Evolutionary conservation across 2,797 vertebrate genomes (phyloP), one percentile per base, ranked within the genome.

Genomic region (Echeneis naucrates): DNA sequence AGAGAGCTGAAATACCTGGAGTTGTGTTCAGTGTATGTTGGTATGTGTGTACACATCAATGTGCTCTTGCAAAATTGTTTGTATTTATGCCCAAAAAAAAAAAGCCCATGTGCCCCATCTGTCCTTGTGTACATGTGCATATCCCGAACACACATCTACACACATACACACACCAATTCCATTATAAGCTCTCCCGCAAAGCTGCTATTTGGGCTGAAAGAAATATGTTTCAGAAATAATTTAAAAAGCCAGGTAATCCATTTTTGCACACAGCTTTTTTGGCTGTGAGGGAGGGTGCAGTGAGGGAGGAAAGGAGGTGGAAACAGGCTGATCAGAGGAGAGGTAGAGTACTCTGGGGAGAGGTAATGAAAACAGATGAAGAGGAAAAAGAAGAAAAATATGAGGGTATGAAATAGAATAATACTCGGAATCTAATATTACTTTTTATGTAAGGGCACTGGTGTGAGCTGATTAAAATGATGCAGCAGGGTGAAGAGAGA

Each of bases 311-410:
- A 55, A 54, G 32, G 52, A 52, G 51, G 70, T 40, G 47, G 52
- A 65, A 74, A 64, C 17, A 10, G 66, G 30, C 63, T 35, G 70
- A 80, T 69, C 68, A 44, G 75, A 62, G 50, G 47, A 59, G 82
- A 75, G 72, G 64, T 60, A 68, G 26, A 77, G 68, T 52, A 71
- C 81, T 69, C 75, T 5, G 12, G 80, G 81, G 62, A 64, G 58
- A 79, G 82, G 86, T 84, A 87, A 87, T 87, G 85, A 80, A 82
- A 84, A 84, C 45, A 80, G 79, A 84, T 76, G 81, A 67, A 81
- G 77, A 54, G 48, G 14, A 26, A 44, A 32, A 57, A 59, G 53
- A 64, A 61, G 75, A 68, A 73, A 60, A 69, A 81, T 75, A 54
- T 17, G 27, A 21, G 59, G 67, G 59, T 44, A 53, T 65, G 69